Conservation (phyloP, 2,113 vertebrate genomes). For the Polypterus senegalus region DNA sequence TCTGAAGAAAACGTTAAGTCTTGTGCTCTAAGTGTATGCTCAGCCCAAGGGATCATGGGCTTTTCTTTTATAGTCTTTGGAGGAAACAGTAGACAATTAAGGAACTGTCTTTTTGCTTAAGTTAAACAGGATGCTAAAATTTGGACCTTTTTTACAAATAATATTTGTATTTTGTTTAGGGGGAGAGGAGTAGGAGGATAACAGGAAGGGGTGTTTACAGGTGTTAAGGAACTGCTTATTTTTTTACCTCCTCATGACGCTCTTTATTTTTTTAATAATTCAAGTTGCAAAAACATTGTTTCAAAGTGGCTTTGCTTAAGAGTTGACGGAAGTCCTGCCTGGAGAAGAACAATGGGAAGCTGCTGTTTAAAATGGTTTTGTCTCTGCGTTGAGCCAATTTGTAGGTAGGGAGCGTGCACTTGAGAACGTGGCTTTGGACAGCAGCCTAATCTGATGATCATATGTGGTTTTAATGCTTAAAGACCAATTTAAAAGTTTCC, state of each 20-base stretch:
- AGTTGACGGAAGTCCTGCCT: background rate
- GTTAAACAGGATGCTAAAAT: slow-evolving; percentile 16
- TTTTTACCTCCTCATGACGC: background rate
- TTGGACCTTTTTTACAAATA: slow-evolving; percentile 15
- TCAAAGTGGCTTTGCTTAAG: background rate
- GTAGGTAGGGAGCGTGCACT: no score
- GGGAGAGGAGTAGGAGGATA: slow-evolving; percentile 8
- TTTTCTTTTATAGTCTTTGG: no score
- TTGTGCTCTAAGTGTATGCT: no score
- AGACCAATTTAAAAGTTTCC: no score
- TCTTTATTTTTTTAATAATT: no score
- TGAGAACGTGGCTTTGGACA: no score
- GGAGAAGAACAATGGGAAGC: slow-evolving; percentile 6
- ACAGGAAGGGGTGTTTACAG: slow-evolving; percentile 17
- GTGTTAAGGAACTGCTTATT: slow-evolving; percentile 5
- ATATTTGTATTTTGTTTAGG: slow-evolving; percentile 10
- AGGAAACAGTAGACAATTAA: no score
- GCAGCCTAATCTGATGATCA: no score
- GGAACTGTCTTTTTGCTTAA: background rate
- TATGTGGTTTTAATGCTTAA: no score
- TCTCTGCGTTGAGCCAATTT: no score
- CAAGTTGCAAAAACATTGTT: background rate
- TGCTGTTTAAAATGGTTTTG: background rate
- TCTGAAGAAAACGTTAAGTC: no score
- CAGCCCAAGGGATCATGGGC: no score